Evolutionary conservation across 2,797 vertebrate species (phyloP).

Genomic region (Sparus aurata): DNA sequence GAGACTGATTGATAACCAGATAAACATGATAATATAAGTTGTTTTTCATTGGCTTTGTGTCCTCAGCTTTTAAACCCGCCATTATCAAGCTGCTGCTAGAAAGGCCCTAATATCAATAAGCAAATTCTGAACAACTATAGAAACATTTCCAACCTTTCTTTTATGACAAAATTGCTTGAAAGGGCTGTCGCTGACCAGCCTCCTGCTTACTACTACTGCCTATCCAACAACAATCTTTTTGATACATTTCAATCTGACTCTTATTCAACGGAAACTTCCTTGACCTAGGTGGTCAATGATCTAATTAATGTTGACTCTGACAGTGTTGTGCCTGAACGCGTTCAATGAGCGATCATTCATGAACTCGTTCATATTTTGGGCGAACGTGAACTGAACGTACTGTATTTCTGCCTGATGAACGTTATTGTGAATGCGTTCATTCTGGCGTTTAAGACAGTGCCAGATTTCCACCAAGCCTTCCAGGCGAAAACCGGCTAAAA

Average conservation of each 20-base stretch:
- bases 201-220: too few species aligned
- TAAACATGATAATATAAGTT: neutral
- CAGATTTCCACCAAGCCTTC: too few species aligned
- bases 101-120: neutral
- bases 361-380: too few species aligned
- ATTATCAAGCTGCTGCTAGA: neutral
- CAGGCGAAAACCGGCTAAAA: too few species aligned
- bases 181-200: neutral
- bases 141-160: neutral
- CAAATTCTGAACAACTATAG: neutral
- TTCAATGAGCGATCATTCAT: too few species aligned
- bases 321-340: too few species aligned
- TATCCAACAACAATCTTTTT: neutral
- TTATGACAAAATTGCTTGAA: neutral
- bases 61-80: neutral
- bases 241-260: too few species aligned
- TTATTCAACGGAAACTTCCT: neutral
- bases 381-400: too few species aligned
- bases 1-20: too few species aligned
- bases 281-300: neutral
- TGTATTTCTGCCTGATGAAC: too few species aligned
- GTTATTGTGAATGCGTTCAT: too few species aligned
- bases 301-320: neutral
- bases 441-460: too few species aligned
- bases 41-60: neutral